A percentile compares a stretch with the other conserved stretches of the same genome.
These are phyloP conservation scores for Labeo rohita DNA, from an alignment of 2,113 vertebrate genomes.

Conservation along the genomic window DNA sequence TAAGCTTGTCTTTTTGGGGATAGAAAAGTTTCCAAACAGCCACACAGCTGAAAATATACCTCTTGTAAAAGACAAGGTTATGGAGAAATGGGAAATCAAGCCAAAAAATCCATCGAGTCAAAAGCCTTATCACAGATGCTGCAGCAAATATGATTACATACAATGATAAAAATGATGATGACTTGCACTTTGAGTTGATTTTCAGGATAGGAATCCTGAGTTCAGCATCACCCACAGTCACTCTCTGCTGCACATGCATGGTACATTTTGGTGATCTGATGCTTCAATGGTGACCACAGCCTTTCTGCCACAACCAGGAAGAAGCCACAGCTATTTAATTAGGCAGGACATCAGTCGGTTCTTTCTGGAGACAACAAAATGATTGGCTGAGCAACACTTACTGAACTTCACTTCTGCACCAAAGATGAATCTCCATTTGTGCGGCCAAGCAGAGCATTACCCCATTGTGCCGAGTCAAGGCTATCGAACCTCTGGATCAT, in stretches of 20 bases:
- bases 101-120: too few species aligned
- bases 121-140: too few species aligned
- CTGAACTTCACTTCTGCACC: conserved; percentile 12
- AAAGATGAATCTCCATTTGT: background rate
- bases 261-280: background rate
- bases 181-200: too few species aligned
- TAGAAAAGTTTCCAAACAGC: too few species aligned
- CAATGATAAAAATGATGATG: too few species aligned
- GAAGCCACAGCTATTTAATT: background rate
- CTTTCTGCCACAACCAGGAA: background rate
- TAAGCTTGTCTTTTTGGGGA: too few species aligned
- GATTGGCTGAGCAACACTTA: background rate
- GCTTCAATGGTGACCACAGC: background rate
- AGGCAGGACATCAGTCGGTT: background rate
- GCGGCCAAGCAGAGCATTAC: background rate
- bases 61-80: too few species aligned
- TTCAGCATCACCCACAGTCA: background rate
- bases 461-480: background rate
- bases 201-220: too few species aligned
- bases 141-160: too few species aligned
- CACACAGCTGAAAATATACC: too few species aligned
- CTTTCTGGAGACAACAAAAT: background rate
- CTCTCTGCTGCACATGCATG: conserved; percentile 2
- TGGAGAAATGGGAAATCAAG: too few species aligned
- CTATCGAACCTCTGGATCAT: background rate